phyloP scores from a whole-genome alignment of 1,140 invertebrate species.

The Ylistrum balloti region DNA sequence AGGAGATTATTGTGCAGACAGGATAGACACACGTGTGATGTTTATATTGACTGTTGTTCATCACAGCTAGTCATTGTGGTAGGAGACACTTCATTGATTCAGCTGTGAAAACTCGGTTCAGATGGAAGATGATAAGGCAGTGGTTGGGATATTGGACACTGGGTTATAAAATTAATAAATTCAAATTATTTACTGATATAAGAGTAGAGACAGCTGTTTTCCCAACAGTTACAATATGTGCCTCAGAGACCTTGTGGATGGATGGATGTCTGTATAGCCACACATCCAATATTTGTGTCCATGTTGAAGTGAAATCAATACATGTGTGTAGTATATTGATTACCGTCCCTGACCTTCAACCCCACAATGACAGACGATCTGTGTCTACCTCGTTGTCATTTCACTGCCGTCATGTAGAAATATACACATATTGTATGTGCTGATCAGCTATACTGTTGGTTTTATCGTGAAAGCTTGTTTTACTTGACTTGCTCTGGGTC shows the following conservation, averaged over 20 bases:
- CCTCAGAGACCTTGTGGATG: not conserved
- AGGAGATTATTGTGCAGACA: not conserved
- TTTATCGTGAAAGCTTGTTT: too few species aligned
- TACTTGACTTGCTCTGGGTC: too few species aligned
- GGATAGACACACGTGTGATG: not conserved
- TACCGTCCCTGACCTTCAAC: not conserved
- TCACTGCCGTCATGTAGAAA: too few species aligned
- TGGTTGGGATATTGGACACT: not conserved
- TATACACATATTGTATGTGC: too few species aligned
- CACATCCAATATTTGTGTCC: not conserved
- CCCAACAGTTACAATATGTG: too few species aligned
- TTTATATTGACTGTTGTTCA: not conserved
- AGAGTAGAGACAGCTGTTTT: not conserved
- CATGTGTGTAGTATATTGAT: not conserved
- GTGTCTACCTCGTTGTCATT: too few species aligned
- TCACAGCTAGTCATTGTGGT: constrained; percentile 1
- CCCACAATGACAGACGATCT: not conserved
- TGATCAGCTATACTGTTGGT: too few species aligned
- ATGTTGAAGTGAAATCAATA: constrained; percentile 14
- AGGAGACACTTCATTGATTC: not conserved
- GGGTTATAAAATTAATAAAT: not conserved
- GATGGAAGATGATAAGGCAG: not conserved
- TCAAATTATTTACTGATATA: not conserved
- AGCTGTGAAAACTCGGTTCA: not conserved
- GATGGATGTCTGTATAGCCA: not conserved